Conservation (phyloP, 2,113 vertebrate genomes). For the Leptocoma aspasia region DNA sequence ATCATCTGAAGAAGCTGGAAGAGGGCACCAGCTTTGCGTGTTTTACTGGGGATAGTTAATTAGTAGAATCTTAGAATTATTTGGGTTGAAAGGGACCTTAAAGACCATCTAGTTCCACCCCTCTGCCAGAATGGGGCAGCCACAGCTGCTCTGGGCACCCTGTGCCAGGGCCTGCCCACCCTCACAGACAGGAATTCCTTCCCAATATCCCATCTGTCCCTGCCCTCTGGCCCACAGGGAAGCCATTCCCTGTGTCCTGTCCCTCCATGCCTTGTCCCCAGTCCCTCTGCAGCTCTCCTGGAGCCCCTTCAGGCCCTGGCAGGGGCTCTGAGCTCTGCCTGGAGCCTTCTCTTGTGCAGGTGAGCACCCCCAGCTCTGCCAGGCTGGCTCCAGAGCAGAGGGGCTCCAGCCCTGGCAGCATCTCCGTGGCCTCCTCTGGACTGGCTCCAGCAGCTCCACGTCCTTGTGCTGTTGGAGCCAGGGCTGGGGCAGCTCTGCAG, state of each 20-base stretch:
- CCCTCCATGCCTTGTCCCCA: not conserved
- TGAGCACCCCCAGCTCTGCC: not conserved
- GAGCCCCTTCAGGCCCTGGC: not conserved
- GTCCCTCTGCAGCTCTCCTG: not conserved
- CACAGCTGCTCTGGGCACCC: not conserved
- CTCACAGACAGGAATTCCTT: rapidly evolving
- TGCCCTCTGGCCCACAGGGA: not conserved
- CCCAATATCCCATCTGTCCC: rapidly evolving
- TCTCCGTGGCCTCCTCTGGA: not conserved
- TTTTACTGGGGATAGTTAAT: not conserved
- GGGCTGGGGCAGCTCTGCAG: not conserved
- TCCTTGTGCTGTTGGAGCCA: not conserved
- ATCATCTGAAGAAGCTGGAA: not conserved
- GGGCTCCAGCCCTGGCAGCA: not conserved
- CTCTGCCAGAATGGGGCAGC: not conserved
- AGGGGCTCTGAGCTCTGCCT: not conserved
- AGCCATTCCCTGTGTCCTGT: not conserved
- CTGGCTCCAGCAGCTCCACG: not conserved
- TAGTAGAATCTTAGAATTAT: not conserved
- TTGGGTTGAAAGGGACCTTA: not conserved
- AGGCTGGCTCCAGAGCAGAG: not conserved
- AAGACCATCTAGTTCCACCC: not conserved
- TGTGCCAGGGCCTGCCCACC: not conserved
- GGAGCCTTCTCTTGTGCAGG: not conserved
- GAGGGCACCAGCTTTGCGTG: not conserved